These are phyloP conservation scores for Drosophila kanekoi DNA, from an alignment of 2,888 invertebrate species.

Conservation along the genomic window DNA sequence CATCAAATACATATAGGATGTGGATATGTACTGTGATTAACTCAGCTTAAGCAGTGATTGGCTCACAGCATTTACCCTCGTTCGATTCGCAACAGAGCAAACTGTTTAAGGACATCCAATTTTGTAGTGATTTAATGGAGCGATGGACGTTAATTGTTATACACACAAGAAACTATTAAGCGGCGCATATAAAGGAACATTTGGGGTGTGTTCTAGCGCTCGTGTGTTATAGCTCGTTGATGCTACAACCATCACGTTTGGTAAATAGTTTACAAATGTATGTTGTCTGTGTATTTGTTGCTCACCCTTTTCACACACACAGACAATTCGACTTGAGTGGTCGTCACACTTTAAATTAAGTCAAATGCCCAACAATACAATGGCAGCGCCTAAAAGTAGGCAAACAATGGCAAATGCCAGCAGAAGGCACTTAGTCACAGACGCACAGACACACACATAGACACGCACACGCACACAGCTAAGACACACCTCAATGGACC, in stretches of 20 bases:
- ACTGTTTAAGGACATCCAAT: constrained; percentile 17
- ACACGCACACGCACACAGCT: neutral
- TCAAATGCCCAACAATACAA: constrained; percentile 59
- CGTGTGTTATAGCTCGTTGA: constrained; percentile 8
- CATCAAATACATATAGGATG: no score
- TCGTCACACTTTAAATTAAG: constrained; percentile 66
- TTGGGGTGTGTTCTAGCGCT: constrained; percentile 36
- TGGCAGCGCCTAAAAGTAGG: constrained; percentile 60
- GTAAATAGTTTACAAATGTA: constrained; percentile 35
- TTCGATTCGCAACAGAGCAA: neutral
- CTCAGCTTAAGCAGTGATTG: neutral
- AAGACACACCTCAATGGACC: constrained; percentile 45
- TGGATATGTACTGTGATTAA: constrained; percentile 1
- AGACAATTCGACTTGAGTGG: constrained; percentile 61
- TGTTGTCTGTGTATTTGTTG: constrained; percentile 8
- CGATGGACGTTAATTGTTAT: constrained; percentile 40
- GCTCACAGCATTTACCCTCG: neutral
- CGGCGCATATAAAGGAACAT: constrained; percentile 4
- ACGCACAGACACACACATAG: constrained; percentile 17
- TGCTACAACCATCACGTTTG: constrained; percentile 44
- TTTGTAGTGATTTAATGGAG: constrained; percentile 28
- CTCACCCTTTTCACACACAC: constrained; percentile 14
- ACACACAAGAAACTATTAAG: constrained; percentile 31
- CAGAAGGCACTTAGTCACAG: constrained; percentile 37
- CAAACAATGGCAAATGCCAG: constrained; percentile 54